Evolutionary conservation across 1,140 invertebrate genomes (phyloP).

Genomic region (Diuraphis noxia): DNA sequence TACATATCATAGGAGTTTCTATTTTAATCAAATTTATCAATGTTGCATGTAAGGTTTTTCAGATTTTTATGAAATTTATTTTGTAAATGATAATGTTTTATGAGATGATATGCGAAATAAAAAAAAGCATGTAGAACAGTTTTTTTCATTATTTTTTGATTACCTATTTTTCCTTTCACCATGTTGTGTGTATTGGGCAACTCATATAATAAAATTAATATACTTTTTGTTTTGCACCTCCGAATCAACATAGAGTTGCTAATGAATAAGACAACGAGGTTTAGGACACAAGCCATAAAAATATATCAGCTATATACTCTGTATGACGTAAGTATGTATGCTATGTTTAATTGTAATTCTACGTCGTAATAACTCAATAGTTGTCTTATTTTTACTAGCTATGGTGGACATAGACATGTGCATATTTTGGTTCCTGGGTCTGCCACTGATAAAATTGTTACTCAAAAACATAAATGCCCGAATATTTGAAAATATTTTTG

Average conservation of each 20-base stretch:
- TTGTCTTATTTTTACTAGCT: neutral
- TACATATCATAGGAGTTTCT: constrained; percentile 30
- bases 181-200: neutral
- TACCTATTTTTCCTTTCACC: neutral
- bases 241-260: neutral
- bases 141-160: neutral
- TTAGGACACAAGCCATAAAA: neutral
- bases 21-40: constrained; percentile 52
- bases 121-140: constrained; percentile 51
- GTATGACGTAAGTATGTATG: neutral
- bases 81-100: constrained; percentile 49
- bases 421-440: too few relatives aligned
- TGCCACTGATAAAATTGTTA: too few relatives aligned
- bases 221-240: neutral
- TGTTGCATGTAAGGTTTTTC: constrained; percentile 51
- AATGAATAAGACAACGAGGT: neutral
- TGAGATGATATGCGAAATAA: constrained; percentile 24
- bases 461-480: too few relatives aligned
- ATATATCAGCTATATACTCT: neutral
- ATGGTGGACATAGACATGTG: neutral
- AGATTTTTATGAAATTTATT: constrained; percentile 51
- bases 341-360: neutral
- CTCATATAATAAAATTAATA: neutral
- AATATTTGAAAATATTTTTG: too few relatives aligned
- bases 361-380: neutral